Percentiles rank a stretch among this genome's conserved stretches.
phyloP scores from a whole-genome alignment of 2,113 vertebrate species.

The Trochalopteron elliotii region DNA sequence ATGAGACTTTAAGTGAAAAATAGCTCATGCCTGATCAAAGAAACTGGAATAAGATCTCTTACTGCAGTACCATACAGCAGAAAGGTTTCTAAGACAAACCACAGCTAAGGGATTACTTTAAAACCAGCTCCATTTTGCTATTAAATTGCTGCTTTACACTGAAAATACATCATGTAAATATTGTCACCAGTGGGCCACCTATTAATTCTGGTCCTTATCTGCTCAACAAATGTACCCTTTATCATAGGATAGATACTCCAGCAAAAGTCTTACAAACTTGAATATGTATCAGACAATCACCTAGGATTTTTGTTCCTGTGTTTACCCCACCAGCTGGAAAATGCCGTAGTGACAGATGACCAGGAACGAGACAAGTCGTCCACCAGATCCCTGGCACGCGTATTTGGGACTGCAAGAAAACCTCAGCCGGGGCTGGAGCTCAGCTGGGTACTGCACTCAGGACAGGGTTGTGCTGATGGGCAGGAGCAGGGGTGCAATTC shows the following conservation, averaged over 20 bases:
- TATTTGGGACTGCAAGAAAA: neutral
- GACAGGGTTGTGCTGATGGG: fast-evolving
- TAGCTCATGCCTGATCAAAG: neutral
- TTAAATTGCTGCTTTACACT: neutral
- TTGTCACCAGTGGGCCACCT: neutral
- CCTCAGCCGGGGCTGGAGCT: neutral
- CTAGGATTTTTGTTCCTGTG: neutral
- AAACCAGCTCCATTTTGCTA: neutral
- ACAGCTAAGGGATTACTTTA: neutral
- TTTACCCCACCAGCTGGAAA: neutral
- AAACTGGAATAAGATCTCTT: neutral
- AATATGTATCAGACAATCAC: neutral
- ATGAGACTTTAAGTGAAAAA: neutral
- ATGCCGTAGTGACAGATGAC: neutral
- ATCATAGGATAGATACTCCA: neutral
- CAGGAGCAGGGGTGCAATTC: neutral
- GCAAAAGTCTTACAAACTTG: neutral
- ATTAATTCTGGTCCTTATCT: neutral
- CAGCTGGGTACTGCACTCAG: neutral
- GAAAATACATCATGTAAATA: neutral
- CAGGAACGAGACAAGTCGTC: neutral
- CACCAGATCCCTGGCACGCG: neutral
- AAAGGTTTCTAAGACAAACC: neutral
- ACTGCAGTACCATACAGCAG: neutral
- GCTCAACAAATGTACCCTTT: neutral